phyloP scores from a whole-genome alignment of 2,888 invertebrate genomes.

The Chouioia cunea region DNA sequence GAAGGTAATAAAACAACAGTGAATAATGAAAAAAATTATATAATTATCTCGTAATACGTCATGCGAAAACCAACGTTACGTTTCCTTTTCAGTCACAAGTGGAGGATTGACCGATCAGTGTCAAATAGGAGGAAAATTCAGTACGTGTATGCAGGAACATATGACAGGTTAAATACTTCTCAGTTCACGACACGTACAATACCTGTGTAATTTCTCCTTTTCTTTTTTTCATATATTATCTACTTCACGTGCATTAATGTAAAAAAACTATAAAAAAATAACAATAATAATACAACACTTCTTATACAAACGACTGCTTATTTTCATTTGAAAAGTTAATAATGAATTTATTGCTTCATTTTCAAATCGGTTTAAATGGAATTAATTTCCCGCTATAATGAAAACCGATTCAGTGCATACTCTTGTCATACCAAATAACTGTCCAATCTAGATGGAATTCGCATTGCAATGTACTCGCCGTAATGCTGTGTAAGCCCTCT shows the following conservation, averaged over 20 bases:
- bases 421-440: conserved; percentile 16
- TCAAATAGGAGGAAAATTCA: conserved; percentile 20
- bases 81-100: conserved; percentile 14
- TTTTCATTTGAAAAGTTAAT: conserved; percentile 7
- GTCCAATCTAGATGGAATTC: conserved; percentile 25
- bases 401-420: conserved; percentile 30
- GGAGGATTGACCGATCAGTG: conserved; percentile 23
- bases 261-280: conserved; percentile 2
- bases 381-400: conserved; percentile 16
- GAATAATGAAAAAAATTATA: background rate
- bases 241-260: background rate
- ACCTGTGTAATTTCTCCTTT: no score
- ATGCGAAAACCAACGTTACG: background rate
- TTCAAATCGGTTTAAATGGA: background rate
- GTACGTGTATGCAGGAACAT: background rate
- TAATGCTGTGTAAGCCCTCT: conserved; percentile 36
- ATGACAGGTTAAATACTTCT: conserved; percentile 7
- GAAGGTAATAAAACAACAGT: conserved; percentile 11
- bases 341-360: background rate
- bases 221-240: background rate
- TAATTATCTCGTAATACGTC: background rate
- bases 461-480: conserved; percentile 5
- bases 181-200: no score
- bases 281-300: conserved; percentile 6
- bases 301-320: background rate